A percentile compares a stretch with the other conserved stretches of the same genome.
phyloP scores from a whole-genome alignment of 1,140 invertebrate species.

The Frieseomelitta varia region DNA sequence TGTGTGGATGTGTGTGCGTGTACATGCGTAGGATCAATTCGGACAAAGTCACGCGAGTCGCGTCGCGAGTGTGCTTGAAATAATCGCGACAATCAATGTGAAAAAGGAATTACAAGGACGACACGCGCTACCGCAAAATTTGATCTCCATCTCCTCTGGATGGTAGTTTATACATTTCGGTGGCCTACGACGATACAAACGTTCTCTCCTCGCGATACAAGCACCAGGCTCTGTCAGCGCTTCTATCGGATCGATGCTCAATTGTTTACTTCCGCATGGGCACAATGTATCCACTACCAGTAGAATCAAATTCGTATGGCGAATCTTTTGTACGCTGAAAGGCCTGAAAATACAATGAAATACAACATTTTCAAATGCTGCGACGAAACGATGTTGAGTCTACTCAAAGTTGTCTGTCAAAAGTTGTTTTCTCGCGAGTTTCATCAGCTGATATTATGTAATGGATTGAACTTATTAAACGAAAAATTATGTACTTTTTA shows the following conservation, averaged over 20 bases:
- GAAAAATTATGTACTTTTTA: too few relatives aligned
- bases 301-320: slow-evolving; percentile 94
- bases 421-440: too few relatives aligned
- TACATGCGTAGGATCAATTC: slow-evolving; percentile 35
- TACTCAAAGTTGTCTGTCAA: too few relatives aligned
- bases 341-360: slow-evolving; percentile 86
- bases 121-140: slow-evolving; percentile 84
- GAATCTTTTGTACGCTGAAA: slow-evolving; percentile 96
- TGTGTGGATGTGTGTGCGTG: slow-evolving; percentile 35
- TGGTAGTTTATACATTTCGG: slow-evolving; percentile 94
- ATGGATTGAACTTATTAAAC: too few relatives aligned
- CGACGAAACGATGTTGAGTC: neutral
- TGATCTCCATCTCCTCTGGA: slow-evolving; percentile 91
- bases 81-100: slow-evolving; percentile 50
- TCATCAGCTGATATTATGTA: too few relatives aligned
- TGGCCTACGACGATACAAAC: slow-evolving; percentile 86
- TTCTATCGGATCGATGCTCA: slow-evolving; percentile 91
- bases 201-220: slow-evolving; percentile 83
- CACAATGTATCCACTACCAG: slow-evolving; percentile 94
- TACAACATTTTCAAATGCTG: neutral
- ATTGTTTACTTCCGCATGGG: slow-evolving; percentile 92
- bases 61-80: slow-evolving; percentile 27
- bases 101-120: slow-evolving; percentile 52
- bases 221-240: slow-evolving; percentile 80
- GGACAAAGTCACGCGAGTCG: slow-evolving; percentile 70